Evolutionary conservation across 2,113 vertebrate species (phyloP).

Genomic region (Petrocephalus microphthalmus): DNA sequence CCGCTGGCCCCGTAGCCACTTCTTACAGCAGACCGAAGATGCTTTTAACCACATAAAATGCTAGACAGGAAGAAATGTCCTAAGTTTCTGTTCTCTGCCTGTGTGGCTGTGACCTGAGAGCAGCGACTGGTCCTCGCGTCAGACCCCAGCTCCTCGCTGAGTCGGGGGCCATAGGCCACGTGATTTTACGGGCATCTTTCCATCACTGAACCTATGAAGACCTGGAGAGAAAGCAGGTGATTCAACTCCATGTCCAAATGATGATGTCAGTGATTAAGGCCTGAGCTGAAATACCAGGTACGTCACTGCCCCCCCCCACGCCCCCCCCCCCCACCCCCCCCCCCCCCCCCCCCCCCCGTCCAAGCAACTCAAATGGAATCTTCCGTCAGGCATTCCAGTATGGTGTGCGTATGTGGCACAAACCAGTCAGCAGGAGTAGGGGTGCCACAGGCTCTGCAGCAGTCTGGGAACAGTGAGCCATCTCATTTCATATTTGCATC

Average conservation of each 20-base stretch:
- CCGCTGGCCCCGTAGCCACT: background rate
- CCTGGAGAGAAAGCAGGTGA: slow-evolving; percentile 13
- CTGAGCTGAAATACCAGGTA: background rate
- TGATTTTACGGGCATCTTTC: background rate
- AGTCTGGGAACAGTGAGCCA: background rate
- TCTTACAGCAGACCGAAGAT: background rate
- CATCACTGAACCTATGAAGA: background rate
- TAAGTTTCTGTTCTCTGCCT: background rate
- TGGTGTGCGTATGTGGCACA: background rate
- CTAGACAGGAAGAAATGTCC: background rate
- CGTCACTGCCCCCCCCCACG: background rate
- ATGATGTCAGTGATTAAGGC: slow-evolving; percentile 2
- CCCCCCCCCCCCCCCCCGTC: background rate
- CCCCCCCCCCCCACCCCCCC: background rate
- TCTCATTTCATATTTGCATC: background rate
- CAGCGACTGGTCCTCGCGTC: background rate
- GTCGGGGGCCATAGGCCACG: background rate
- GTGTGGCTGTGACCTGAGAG: background rate
- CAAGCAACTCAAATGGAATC: background rate
- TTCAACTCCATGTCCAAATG: slow-evolving; percentile 1
- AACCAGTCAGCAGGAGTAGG: background rate
- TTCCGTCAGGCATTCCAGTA: background rate
- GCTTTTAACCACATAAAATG: background rate
- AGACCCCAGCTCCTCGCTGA: background rate
- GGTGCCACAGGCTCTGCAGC: background rate